These are phyloP conservation scores for Desoria tigrina DNA, from an alignment of 2,888 invertebrate genomes.

Conservation along the genomic window DNA sequence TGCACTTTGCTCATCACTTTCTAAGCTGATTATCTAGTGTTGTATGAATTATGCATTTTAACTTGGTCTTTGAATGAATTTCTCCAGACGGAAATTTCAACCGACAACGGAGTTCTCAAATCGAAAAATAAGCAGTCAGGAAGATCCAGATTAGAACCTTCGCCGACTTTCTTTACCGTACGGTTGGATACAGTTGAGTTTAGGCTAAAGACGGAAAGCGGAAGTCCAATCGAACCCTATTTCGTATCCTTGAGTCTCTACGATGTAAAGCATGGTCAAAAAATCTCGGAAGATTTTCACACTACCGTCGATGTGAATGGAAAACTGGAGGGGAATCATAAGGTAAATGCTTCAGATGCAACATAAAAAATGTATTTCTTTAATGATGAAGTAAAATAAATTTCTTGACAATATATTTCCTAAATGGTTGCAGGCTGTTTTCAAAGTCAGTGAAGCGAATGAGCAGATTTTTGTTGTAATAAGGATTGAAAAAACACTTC, in stretches of 20 bases:
- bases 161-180: constrained; percentile 34
- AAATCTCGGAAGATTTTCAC: constrained; percentile 90
- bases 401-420: too few relatives aligned
- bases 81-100: constrained; percentile 8
- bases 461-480: constrained; percentile 90
- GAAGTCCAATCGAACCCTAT: constrained; percentile 80
- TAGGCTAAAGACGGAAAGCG: constrained; percentile 49
- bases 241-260: constrained; percentile 85
- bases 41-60: too few relatives aligned
- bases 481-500: constrained; percentile 88
- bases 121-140: neutral
- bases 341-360: constrained; percentile 31
- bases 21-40: too few relatives aligned
- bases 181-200: constrained; percentile 50
- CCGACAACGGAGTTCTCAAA: constrained; percentile 28
- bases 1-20: too few relatives aligned
- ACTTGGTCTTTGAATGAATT: too few relatives aligned
- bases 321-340: constrained; percentile 45
- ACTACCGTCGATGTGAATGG: constrained; percentile 59
- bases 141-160: neutral
- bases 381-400: too few relatives aligned
- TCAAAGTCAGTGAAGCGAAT: constrained; percentile 84
- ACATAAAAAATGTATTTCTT: neutral
- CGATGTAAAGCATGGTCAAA: constrained; percentile 82
- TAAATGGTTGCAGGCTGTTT: constrained; percentile 74